phyloP scores from a whole-genome alignment of 2,113 vertebrate genomes.

The Otocyon megalotis region DNA sequence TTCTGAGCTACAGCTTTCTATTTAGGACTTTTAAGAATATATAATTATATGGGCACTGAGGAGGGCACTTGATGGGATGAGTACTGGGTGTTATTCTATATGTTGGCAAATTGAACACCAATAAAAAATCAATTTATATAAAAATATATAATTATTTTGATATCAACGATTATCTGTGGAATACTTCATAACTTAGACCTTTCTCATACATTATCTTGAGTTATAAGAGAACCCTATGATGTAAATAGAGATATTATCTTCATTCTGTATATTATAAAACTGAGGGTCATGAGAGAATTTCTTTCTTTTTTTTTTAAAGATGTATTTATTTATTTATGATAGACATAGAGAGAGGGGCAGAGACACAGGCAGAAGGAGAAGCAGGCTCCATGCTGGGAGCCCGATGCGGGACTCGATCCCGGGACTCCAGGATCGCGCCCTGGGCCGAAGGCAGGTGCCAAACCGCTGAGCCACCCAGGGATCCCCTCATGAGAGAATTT shows the following conservation, averaged over 20 bases:
- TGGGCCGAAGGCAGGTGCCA: too few species aligned
- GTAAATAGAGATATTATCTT: slow-evolving; percentile 9
- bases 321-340: too few species aligned
- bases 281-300: neutral
- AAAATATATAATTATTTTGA: slow-evolving; percentile 45
- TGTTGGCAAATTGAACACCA: too few species aligned
- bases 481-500: neutral
- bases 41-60: neutral
- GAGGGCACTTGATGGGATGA: too few species aligned
- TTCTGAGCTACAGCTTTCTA: neutral
- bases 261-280: slow-evolving; percentile 43
- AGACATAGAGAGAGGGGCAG: too few species aligned
- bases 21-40: slow-evolving; percentile 23
- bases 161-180: slow-evolving; percentile 38
- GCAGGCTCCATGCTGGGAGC: too few species aligned
- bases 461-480: too few species aligned
- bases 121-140: neutral
- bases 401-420: too few species aligned
- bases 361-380: too few species aligned
- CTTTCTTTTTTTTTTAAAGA: too few species aligned
- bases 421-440: too few species aligned
- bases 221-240: slow-evolving; percentile 9
- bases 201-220: slow-evolving; percentile 28
- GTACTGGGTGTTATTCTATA: too few species aligned
- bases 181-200: slow-evolving; percentile 28